These are phyloP conservation scores for Sympetrum striolatum DNA, from an alignment of 2,888 invertebrate species.

Conservation along the genomic window DNA sequence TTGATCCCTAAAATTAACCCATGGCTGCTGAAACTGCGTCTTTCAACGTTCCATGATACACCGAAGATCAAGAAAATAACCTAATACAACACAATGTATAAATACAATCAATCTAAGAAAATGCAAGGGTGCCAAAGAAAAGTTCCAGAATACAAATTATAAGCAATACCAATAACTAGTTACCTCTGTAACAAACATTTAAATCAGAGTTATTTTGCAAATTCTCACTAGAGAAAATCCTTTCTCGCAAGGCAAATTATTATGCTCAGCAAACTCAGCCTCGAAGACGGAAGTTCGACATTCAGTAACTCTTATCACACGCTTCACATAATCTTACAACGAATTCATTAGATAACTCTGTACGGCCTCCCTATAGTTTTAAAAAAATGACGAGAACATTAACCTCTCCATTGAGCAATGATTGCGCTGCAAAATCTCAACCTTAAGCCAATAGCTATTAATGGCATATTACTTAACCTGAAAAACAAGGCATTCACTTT, in stretches of 20 bases:
- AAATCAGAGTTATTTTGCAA: not conserved
- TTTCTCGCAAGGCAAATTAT: not conserved
- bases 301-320: not conserved
- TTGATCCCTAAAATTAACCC: not conserved
- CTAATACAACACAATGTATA: not conserved
- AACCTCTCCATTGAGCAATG: not conserved
- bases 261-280: not conserved
- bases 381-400: not conserved
- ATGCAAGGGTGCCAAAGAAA: too few relatives aligned
- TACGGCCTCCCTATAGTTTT: not conserved
- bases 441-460: constrained; percentile 5
- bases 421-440: not conserved
- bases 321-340: not conserved
- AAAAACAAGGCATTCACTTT: not conserved
- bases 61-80: not conserved
- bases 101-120: not conserved
- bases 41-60: not conserved
- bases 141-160: too few relatives aligned
- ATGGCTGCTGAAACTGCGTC: not conserved
- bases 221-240: not conserved
- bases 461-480: not conserved
- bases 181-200: not conserved
- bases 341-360: not conserved
- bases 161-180: not conserved
- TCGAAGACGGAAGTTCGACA: not conserved